Base-by-base conservation (phyloP, 1,140 invertebrate genomes). In the Vanessa atalanta region DNA sequence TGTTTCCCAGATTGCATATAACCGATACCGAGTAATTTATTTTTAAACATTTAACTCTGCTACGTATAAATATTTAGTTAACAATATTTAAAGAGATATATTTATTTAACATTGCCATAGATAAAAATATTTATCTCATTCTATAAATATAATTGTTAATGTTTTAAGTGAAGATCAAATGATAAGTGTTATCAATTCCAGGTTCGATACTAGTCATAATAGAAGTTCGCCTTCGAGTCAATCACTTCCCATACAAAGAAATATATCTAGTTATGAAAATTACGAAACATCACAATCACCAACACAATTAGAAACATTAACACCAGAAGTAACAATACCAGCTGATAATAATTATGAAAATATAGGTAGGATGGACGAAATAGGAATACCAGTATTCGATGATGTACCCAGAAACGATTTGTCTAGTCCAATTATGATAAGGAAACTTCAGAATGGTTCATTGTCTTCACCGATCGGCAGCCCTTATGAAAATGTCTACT, bases 401-500 rank as follows among this genome's bases (percentile, higher is more conserved):
- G 86, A 91, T 15, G 65, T 77, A 0, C 79, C 84, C 0, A 83
- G 82, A 74, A 87, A 89, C 16, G 89, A 93, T 78, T 57, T 93
- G 53, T 93, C 92, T 83, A 93, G 93, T 86, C 91, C 92, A 1
- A 83, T 93, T 65, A 86, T 93, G 84, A 90, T 93, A 78, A 89
- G 89, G 70, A 93, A 92, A 79, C 76, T 88, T 76, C 88, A 89
- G 31, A 70, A 60, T 16, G 53, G 53, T 57, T 37, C 51, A 81
- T 83, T 80, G 20, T 72, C 70, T 1, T 90, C 89, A 0, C 89
- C 89, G 15, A 78, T 90, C 65, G 82, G 83, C 11, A 94, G 93
- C 77, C 93, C 93, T 3, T 95, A 95, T 75, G 94, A 94, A 84
- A 95, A 94, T 78, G 87, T 94, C 3, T 93, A 92, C 47, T 84